These are phyloP conservation scores for Barbus barbus DNA, from an alignment of 2,113 vertebrate genomes.

Conservation along the genomic window DNA sequence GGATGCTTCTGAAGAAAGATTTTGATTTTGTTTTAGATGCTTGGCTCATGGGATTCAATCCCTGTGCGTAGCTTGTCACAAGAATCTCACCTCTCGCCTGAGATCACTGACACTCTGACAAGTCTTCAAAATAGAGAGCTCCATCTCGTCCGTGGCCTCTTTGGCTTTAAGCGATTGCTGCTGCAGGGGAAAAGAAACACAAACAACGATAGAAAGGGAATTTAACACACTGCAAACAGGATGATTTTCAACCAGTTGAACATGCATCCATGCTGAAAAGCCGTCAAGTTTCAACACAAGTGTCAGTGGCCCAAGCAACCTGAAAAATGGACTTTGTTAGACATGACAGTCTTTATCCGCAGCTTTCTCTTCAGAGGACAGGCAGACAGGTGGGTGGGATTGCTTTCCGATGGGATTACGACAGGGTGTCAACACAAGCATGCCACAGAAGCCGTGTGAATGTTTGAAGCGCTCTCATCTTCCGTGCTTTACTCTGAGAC, in stretches of 20 bases:
- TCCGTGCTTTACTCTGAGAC: no score
- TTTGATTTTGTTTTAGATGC: background rate
- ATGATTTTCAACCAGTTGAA: constrained; percentile 30
- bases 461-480: constrained; percentile 17
- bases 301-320: background rate
- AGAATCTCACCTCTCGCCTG: constrained; percentile 85
- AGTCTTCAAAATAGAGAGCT: constrained; percentile 88
- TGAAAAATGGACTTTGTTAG: constrained; percentile 1
- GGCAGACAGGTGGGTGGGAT: constrained; percentile 22
- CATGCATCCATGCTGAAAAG: background rate
- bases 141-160: constrained; percentile 87
- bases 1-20: background rate
- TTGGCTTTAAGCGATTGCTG: constrained; percentile 90
- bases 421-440: constrained; percentile 39
- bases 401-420: constrained; percentile 43
- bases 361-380: constrained; percentile 7
- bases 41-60: constrained; percentile 13
- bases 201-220: background rate
- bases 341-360: constrained; percentile 25
- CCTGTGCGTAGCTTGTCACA: background rate
- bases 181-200: constrained; percentile 46
- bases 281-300: constrained; percentile 10
- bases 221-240: background rate
- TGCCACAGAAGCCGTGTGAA: constrained; percentile 45
- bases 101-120: constrained; percentile 89